Evolutionary conservation across 2,888 invertebrate genomes (phyloP).

Genomic region (Ectemnius lituratus): DNA sequence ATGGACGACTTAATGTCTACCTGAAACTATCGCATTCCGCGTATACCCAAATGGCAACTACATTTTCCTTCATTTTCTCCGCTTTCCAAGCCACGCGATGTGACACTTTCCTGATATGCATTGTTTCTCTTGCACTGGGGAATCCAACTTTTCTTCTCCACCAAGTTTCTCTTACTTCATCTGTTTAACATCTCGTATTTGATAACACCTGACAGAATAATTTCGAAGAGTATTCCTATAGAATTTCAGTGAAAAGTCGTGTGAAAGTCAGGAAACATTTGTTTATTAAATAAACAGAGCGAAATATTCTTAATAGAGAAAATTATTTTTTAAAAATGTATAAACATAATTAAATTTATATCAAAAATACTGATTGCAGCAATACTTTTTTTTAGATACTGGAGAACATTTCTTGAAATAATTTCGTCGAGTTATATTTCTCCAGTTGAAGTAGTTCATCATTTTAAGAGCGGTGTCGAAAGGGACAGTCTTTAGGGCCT

Average conservation of each 20-base stretch:
- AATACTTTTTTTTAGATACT: not conserved
- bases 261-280: not conserved
- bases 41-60: not conserved
- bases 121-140: constrained; percentile 11
- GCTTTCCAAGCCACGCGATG: constrained; percentile 37
- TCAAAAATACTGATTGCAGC: too few relatives aligned
- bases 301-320: too few relatives aligned
- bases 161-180: constrained; percentile 1
- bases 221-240: too few relatives aligned
- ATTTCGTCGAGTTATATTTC: too few relatives aligned
- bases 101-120: not conserved
- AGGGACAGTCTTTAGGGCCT: not conserved
- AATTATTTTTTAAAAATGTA: too few relatives aligned
- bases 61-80: constrained; percentile 25
- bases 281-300: too few relatives aligned
- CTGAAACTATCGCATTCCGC: too few relatives aligned
- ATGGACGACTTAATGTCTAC: too few relatives aligned
- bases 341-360: too few relatives aligned
- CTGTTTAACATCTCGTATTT: not conserved
- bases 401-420: not conserved
- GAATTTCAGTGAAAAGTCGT: not conserved
- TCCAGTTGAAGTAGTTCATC: too few relatives aligned
- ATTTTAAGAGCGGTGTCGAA: not conserved
- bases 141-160: not conserved
- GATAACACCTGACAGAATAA: too few relatives aligned